These are phyloP conservation scores for Trichonephila clavata DNA, from an alignment of 1,140 invertebrate genomes.

Conservation along the genomic window DNA sequence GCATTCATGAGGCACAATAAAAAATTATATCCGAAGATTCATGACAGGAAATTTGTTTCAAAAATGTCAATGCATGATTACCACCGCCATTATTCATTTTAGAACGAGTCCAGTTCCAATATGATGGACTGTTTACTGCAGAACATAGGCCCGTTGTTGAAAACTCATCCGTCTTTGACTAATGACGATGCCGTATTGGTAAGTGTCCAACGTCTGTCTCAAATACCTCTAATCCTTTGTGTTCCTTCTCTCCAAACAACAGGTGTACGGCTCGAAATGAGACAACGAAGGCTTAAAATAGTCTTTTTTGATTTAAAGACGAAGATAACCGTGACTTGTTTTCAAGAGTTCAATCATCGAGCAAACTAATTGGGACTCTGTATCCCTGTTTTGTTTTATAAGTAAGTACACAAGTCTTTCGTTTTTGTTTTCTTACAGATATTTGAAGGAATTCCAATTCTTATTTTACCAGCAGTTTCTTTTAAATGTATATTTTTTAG, in stretches of 20 bases:
- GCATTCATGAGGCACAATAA: too few relatives aligned
- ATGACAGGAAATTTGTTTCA: too few relatives aligned
- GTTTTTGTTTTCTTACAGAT: too few relatives aligned
- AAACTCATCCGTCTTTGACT: background rate
- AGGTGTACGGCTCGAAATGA: background rate
- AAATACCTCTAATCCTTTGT: constrained; percentile 13
- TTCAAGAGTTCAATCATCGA: background rate
- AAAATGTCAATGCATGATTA: too few relatives aligned
- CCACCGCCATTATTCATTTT: too few relatives aligned
- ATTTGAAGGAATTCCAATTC: too few relatives aligned
- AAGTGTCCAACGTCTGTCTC: background rate
- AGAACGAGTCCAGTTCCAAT: background rate
- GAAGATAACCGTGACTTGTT: background rate
- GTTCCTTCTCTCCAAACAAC: background rate
- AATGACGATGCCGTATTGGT: background rate
- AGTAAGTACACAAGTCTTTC: too few relatives aligned
- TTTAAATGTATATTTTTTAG: too few relatives aligned
- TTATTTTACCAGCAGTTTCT: too few relatives aligned
- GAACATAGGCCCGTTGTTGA: background rate
- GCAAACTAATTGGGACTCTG: background rate
- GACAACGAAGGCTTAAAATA: background rate
- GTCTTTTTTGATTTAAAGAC: background rate
- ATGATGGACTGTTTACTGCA: background rate
- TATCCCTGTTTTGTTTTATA: too few relatives aligned
- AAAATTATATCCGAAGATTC: too few relatives aligned